phyloP scores from a whole-genome alignment of 2,888 invertebrate genomes.

The Acronicta aceris region DNA sequence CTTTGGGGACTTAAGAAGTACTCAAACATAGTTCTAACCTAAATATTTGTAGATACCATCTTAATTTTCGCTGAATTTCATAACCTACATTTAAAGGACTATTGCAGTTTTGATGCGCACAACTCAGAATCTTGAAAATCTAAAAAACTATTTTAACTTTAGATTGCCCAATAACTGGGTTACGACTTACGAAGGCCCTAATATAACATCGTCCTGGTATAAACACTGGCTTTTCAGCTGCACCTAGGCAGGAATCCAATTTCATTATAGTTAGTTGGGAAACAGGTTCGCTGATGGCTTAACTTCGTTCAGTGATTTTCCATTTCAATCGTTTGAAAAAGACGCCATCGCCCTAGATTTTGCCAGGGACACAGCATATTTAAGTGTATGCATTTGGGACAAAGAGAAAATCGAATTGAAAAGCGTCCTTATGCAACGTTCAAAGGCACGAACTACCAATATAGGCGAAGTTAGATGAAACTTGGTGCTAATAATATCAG shows the following conservation, averaged over 20 bases:
- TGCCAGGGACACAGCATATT: neutral
- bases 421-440: neutral
- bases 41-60: neutral
- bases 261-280: too few species aligned
- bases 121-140: too few species aligned
- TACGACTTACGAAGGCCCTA: neutral
- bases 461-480: neutral
- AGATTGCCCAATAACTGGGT: neutral
- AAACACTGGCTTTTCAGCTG: neutral
- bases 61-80: too few species aligned
- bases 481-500: slow-evolving; percentile 1
- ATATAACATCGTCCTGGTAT: neutral
- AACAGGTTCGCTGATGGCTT: neutral
- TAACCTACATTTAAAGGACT: too few species aligned
- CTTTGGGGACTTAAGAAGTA: slow-evolving; percentile 23
- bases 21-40: slow-evolving; percentile 31
- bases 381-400: slow-evolving; percentile 6
- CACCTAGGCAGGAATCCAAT: too few species aligned
- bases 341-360: neutral
- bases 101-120: too few species aligned
- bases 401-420: neutral
- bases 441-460: neutral
- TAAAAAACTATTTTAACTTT: too few species aligned
- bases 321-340: neutral
- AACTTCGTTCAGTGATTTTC: neutral